Percentiles rank a stretch among this genome's conserved stretches.
These are phyloP conservation scores for Deilephila porcellus DNA, from an alignment of 2,888 invertebrate genomes.

Conservation along the genomic window DNA sequence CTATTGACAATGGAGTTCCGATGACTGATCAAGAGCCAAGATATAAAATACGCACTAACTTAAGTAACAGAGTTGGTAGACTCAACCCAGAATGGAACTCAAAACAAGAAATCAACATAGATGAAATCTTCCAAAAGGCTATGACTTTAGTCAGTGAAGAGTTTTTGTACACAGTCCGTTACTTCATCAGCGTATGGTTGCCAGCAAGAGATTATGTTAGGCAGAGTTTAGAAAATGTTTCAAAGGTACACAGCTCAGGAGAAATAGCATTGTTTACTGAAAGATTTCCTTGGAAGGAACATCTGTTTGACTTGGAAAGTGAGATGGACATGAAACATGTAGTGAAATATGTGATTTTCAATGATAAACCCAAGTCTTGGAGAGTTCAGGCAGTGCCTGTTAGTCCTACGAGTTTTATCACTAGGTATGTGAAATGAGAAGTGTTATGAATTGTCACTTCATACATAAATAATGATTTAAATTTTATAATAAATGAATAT, in stretches of 20 bases:
- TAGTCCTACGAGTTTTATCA: constrained; percentile 87
- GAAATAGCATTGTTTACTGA: constrained; percentile 90
- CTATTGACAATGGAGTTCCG: constrained; percentile 97
- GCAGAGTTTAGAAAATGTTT: constrained; percentile 88
- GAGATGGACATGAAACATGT: constrained; percentile 86
- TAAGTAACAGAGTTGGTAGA: constrained; percentile 90
- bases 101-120: constrained; percentile 76
- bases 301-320: constrained; percentile 92
- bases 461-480: background rate
- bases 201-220: constrained; percentile 93
- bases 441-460: background rate
- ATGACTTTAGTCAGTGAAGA: constrained; percentile 91
- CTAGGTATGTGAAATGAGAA: constrained; percentile 77
- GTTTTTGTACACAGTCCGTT: constrained; percentile 88
- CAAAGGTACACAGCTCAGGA: constrained; percentile 89
- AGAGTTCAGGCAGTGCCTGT: constrained; percentile 94
- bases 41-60: constrained; percentile 91
- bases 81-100: constrained; percentile 95
- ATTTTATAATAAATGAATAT: background rate
- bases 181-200: constrained; percentile 90
- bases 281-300: constrained; percentile 96
- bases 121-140: constrained; percentile 90
- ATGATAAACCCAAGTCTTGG: constrained; percentile 88
- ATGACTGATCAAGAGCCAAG: constrained; percentile 89
- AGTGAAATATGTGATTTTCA: constrained; percentile 90